These are phyloP conservation scores for Sclerurus mexicanus DNA, from an alignment of 2,113 vertebrate genomes.

Conservation along the genomic window DNA sequence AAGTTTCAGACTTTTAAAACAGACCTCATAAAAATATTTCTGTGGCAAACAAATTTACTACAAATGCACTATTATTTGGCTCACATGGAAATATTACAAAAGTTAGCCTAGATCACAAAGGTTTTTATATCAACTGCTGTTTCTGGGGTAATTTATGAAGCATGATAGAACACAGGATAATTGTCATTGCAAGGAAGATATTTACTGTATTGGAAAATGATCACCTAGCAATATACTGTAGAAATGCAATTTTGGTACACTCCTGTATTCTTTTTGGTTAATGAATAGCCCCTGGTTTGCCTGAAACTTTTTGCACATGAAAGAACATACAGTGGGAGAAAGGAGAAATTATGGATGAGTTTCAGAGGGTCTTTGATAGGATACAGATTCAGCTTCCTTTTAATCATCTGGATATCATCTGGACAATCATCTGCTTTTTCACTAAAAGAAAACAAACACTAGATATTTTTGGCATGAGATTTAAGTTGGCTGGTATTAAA, in stretches of 20 bases:
- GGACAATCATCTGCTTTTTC: slow-evolving; percentile 35
- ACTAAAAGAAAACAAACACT: slow-evolving; percentile 46
- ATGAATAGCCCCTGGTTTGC: not conserved
- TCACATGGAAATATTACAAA: not conserved
- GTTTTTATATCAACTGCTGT: not conserved
- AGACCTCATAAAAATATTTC: not conserved
- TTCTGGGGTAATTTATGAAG: not conserved
- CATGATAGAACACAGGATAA: not conserved
- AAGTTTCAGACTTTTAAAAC: not conserved
- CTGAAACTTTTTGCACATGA: slow-evolving; percentile 15
- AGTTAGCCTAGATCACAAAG: not conserved
- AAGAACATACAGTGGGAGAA: not conserved
- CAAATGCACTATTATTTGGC: not conserved
- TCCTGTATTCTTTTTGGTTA: not conserved
- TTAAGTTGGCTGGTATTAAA: slow-evolving; percentile 12
- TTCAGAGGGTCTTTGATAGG: slow-evolving; percentile 31
- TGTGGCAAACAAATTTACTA: not conserved
- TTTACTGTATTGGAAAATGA: not conserved
- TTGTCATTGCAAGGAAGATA: not conserved
- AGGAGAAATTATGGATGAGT: not conserved
- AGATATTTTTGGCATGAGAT: slow-evolving; percentile 31
- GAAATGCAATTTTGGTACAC: not conserved
- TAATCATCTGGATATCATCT: slow-evolving; percentile 57
- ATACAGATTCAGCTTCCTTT: slow-evolving; percentile 26
- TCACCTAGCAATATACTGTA: not conserved